Evolutionary conservation across 2,113 vertebrate genomes (phyloP).

Genomic region (Myodes glareolus): DNA sequence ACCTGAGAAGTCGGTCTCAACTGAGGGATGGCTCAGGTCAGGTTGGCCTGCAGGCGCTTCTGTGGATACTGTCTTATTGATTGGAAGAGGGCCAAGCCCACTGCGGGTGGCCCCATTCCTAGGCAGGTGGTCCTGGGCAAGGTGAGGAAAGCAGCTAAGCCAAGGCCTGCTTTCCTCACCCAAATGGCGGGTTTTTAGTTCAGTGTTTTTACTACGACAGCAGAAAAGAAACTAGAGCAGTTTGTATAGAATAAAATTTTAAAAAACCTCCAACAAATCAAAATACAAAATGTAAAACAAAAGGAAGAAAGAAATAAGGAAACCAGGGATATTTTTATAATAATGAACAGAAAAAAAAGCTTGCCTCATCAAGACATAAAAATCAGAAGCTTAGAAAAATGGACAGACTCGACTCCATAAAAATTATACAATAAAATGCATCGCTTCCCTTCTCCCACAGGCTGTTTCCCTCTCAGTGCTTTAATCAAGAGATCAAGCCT

Average conservation of each 20-base stretch:
- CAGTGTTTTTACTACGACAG: no score
- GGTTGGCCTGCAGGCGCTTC: not conserved
- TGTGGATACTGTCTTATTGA: not conserved
- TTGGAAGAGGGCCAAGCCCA: not conserved
- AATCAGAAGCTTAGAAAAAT: constrained; percentile 47
- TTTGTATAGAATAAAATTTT: not conserved
- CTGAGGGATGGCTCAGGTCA: not conserved
- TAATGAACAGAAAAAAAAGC: constrained; percentile 9
- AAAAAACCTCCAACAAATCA: not conserved
- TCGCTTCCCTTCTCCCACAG: not conserved
- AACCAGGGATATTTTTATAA: not conserved
- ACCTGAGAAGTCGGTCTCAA: not conserved
- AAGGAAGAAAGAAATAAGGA: not conserved
- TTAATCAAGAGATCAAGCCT: not conserved
- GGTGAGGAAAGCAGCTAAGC: not conserved
- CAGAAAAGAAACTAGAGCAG: not conserved
- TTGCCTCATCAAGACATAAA: constrained; percentile 36
- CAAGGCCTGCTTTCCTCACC: not conserved
- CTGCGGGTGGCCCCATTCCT: not conserved
- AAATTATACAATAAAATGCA: not conserved
- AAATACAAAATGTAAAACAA: not conserved
- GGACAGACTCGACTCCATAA: constrained; percentile 26
- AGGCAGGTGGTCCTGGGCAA: not conserved
- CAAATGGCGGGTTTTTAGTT: no score
- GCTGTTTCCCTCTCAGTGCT: not conserved